These are phyloP conservation scores for Habrosyne pyritoides DNA, from an alignment of 2,888 invertebrate genomes.

Conservation along the genomic window DNA sequence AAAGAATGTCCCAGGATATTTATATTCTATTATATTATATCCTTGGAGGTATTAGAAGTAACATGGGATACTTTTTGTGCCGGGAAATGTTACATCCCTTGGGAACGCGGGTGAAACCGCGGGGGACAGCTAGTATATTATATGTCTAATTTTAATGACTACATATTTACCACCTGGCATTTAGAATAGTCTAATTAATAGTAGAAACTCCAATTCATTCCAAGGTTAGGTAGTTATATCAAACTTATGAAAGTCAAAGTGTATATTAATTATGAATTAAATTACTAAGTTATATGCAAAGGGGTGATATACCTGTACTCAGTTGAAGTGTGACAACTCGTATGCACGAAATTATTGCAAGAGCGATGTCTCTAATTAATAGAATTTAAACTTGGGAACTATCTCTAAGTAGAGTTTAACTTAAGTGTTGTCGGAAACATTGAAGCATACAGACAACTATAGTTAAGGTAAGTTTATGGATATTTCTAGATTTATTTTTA, in stretches of 20 bases:
- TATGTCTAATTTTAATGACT: too few species aligned
- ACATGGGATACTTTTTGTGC: too few species aligned
- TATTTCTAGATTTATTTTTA: too few species aligned
- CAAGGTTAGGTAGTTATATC: neutral
- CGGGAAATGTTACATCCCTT: too few species aligned
- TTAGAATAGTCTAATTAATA: neutral
- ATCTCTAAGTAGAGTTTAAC: constrained; percentile 1
- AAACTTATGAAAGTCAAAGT: neutral
- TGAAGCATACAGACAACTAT: neutral
- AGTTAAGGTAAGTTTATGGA: too few species aligned
- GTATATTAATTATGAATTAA: neutral
- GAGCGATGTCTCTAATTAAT: constrained; percentile 23
- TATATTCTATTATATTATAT: too few species aligned
- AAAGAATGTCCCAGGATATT: too few species aligned
- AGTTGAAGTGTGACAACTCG: constrained; percentile 12
- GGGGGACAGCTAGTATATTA: too few species aligned
- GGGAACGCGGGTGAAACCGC: too few species aligned
- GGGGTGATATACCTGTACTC: neutral
- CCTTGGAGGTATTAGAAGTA: too few species aligned
- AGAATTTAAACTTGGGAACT: constrained; percentile 17
- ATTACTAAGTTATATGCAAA: constrained; percentile 1
- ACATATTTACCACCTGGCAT: neutral
- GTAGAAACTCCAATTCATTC: neutral
- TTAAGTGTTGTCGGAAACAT: neutral
- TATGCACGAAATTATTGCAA: constrained; percentile 28